Base-by-base conservation (phyloP, 2,797 vertebrate species). In the Spatula versicolor region DNA sequence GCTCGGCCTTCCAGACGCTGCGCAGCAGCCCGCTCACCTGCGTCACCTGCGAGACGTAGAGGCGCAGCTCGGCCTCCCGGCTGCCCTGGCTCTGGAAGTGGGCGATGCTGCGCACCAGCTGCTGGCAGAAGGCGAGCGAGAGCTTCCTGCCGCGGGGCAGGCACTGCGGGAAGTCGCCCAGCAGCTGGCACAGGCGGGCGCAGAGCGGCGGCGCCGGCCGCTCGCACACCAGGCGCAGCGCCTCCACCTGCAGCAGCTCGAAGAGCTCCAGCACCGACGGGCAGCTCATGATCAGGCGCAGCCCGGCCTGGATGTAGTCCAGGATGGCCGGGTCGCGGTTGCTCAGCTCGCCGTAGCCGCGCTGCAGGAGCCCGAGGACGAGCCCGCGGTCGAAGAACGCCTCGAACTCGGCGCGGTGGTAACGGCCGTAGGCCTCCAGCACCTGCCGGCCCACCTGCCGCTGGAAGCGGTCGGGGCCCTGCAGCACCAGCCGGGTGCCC, bases 271-370 rank as follows among this genome's bases (percentile, higher is more conserved):
- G 98, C 91, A 99, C 99, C 13, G 99, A 99, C 11, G 99, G 99
- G 97, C 99, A 99, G 98, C 99, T 99, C 97, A 99, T 99, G 92
- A 99, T 98, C 83, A 99, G 98, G 86, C 98, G 98, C 90, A 99
- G 97, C 95, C 99, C 98, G 60, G 98, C 98, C 95, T 99, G 99
- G 93, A 99, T 98, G 94, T 99, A 99, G 98, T 99, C 99, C 89
- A 99, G 98, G 59, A 99, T 98, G 84, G 98, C 98, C 7, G 99
- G 98, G 96, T 99, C 98, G 95, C 98, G 98, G 79, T 97, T 97
- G 95, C 99, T 98, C 90, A 99, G 97, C 22, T 98, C 98, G 52
- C 97, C 98, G 23, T 99, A 99, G 91, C 99, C 99, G 83, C 98
- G 99, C 93, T 99, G 99, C 31, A 99, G 98, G 41, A 99, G 98